Percentiles rank a stretch among this genome's conserved stretches.
Conservation (phyloP, 2,888 invertebrate genomes). For the Melangyna quadrimaculata region DNA sequence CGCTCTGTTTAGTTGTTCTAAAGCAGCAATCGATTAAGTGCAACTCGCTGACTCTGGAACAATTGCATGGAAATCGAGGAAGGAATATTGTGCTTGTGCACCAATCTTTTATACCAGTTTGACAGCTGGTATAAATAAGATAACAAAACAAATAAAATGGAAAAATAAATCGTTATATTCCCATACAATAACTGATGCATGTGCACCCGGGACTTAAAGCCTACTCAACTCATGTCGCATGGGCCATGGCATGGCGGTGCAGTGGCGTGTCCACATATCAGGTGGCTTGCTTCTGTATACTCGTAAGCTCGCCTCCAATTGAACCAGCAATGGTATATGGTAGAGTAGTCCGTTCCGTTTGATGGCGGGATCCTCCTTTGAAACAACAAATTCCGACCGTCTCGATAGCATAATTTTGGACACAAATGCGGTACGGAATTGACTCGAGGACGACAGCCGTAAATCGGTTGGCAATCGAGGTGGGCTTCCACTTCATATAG, state of each 20-base stretch:
- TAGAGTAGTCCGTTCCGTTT: neutral
- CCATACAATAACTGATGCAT: slow-evolving; percentile 5
- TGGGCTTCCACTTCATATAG: slow-evolving; percentile 61
- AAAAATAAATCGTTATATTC: slow-evolving; percentile 24
- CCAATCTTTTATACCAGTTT: slow-evolving; percentile 63
- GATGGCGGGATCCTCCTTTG: slow-evolving; percentile 44
- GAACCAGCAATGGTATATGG: neutral
- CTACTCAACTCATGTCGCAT: slow-evolving; percentile 22
- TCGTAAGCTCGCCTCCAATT: slow-evolving; percentile 27
- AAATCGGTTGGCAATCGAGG: slow-evolving; percentile 66
- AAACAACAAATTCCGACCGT: slow-evolving; percentile 48
- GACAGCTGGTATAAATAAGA: slow-evolving; percentile 64
- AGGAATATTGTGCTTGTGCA: slow-evolving; percentile 59
- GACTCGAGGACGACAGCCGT: slow-evolving; percentile 66
- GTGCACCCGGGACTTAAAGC: neutral
- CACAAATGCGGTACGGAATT: slow-evolving; percentile 69
- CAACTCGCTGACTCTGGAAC: slow-evolving; percentile 38
- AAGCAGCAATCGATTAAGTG: slow-evolving; percentile 38
- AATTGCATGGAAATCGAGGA: slow-evolving; percentile 70
- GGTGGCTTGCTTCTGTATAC: slow-evolving; percentile 30
- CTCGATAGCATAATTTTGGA: slow-evolving; percentile 69
- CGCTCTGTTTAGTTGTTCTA: neutral
- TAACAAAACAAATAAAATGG: slow-evolving; percentile 9
- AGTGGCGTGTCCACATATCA: slow-evolving; percentile 62
- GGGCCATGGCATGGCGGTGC: too few relatives aligned